Base-by-base conservation (phyloP, 1,140 invertebrate genomes). In the Anastatus disparis region DNA sequence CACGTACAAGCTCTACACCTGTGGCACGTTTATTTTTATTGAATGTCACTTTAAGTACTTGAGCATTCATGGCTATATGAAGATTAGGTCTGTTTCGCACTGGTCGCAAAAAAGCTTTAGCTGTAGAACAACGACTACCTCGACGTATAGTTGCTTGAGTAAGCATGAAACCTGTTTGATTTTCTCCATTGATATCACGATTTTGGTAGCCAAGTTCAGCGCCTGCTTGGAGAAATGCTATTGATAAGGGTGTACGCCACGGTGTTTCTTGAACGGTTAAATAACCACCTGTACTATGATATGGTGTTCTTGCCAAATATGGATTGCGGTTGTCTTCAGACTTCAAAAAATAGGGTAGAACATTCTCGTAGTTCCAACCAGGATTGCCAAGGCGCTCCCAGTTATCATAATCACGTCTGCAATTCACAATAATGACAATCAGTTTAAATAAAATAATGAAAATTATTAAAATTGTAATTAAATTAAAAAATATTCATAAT, bases 321-420 rank as follows among this genome's bases (percentile, higher is more conserved):
- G 93, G 93, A 79, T 95, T 95, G 8, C 93, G 87, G 75, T 95
- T 94, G 80, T 95, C 93, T 82, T 96, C 95, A 0, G 93, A 94
- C 80, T 96, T 97, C 9, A 92, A 85, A 78, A 97, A 97, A 78
- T 96, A 97, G 2, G 93, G 94, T 20, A 96, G 83, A 2, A 97
- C 92, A 61, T 94, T 90, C 10, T 93, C 88, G 82, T 95, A 98
- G 2, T 92, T 92, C 97, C 97, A 99, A 2, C 95, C 95, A 0
- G 87, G 84, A 74, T 97, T 97, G 0, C 97, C 97, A 52, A 93
- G 83, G 7, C 85, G 84, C 15, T 92, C 93, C 97, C 97, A 99
- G 9, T 92, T 87, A 80, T 99, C 95, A 85, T 96, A 99, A 79
- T 99, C 97, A 48, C 89, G 88, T 53, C 88, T 86, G 73, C 35